A percentile compares a stretch with the other conserved stretches of the same genome.
These are phyloP conservation scores for Hippocampus abdominalis DNA, from an alignment of 2,113 vertebrate genomes.

Conservation along the genomic window DNA sequence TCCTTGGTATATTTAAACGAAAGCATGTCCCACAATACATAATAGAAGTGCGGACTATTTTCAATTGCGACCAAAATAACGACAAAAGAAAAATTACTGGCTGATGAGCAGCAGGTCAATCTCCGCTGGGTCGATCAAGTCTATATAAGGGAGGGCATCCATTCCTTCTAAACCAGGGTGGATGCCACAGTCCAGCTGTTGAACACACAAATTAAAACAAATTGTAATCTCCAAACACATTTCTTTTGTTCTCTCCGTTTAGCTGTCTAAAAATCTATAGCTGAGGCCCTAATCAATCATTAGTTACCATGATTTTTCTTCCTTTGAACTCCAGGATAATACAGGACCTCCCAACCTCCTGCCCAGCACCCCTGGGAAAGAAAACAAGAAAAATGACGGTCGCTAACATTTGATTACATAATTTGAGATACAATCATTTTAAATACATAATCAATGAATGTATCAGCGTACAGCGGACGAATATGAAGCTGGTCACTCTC, in stretches of 20 bases:
- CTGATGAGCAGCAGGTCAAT: conserved; percentile 96
- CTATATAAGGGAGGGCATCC: conserved; percentile 97
- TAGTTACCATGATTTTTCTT: conserved; percentile 93
- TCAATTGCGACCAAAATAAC: too few relatives aligned
- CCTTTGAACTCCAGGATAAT: conserved; percentile 99
- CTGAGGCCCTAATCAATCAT: not conserved
- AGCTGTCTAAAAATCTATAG: not conserved
- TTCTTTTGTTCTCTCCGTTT: not conserved
- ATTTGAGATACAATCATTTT: not conserved
- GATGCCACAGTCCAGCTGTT: conserved; percentile 95
- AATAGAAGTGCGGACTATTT: too few relatives aligned
- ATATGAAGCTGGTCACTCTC: conserved; percentile 96
- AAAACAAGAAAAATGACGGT: not conserved
- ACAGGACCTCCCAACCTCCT: conserved; percentile 96
- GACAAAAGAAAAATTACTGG: conserved; percentile 74
- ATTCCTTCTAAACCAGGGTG: conserved; percentile 96
- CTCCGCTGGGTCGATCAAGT: conserved; percentile 96
- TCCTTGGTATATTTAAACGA: too few relatives aligned
- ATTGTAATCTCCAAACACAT: not conserved
- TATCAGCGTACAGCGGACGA: conserved; percentile 83
- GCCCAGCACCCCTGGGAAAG: conserved; percentile 85
- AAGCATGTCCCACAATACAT: too few relatives aligned
- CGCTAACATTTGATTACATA: not conserved
- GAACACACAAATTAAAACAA: conserved; percentile 14
- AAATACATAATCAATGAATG: not conserved